phyloP scores from a whole-genome alignment of 2,888 invertebrate genomes.

The Kryphioiulus occultus region DNA sequence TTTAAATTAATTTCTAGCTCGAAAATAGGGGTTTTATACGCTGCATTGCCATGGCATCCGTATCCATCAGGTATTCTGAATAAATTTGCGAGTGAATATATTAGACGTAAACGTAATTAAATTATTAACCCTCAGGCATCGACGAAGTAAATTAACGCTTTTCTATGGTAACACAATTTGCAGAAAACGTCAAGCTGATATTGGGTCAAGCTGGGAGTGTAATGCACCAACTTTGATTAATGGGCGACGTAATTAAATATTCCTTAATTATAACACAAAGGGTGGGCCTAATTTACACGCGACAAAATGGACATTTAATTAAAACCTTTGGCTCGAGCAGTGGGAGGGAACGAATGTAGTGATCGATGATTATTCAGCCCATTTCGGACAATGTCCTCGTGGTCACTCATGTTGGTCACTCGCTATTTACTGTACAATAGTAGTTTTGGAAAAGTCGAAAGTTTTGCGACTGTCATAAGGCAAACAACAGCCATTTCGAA shows the following conservation, averaged over 20 bases:
- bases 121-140: background rate
- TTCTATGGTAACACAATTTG: background rate
- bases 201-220: background rate
- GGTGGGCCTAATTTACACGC: background rate
- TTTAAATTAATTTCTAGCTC: too few species aligned
- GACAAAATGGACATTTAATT: background rate
- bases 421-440: too few species aligned
- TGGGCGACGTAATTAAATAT: constrained; percentile 12
- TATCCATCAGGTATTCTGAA: too few species aligned
- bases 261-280: constrained; percentile 2
- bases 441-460: too few species aligned
- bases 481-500: too few species aligned
- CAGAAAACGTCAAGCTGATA: background rate
- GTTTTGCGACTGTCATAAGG: too few species aligned
- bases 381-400: background rate
- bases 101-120: background rate
- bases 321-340: background rate
- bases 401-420: background rate
- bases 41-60: too few species aligned
- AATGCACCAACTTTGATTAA: background rate
- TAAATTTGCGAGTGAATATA: background rate
- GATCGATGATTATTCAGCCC: background rate
- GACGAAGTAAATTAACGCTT: background rate
- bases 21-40: too few species aligned
- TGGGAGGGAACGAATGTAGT: background rate